These are phyloP conservation scores for Epinephelus cyanopodus DNA, from an alignment of 2,113 vertebrate genomes.

Conservation along the genomic window DNA sequence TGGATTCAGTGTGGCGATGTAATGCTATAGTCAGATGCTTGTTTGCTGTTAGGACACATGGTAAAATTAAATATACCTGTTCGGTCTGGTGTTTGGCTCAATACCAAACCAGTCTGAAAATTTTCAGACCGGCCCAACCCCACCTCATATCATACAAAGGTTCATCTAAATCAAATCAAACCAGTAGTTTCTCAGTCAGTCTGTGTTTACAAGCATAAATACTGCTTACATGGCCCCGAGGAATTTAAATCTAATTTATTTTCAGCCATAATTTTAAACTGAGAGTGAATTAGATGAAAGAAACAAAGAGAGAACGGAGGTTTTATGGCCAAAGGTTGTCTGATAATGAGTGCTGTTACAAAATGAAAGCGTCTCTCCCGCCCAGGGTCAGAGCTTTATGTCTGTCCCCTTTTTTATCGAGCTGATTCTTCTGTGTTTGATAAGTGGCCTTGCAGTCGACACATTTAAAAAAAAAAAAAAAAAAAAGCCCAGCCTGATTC, in stretches of 20 bases:
- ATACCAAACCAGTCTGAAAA: no score
- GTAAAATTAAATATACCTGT: no score
- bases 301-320: constrained; percentile 1
- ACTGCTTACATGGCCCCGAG: not conserved
- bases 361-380: constrained; percentile 46
- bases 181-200: constrained; percentile 15
- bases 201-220: constrained; percentile 42
- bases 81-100: no score
- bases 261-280: constrained; percentile 18
- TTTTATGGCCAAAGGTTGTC: constrained; percentile 20
- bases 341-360: constrained; percentile 42
- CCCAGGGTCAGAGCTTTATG: constrained; percentile 43
- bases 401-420: constrained; percentile 36
- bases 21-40: no score
- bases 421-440: constrained; percentile 48
- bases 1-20: no score
- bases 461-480: not conserved
- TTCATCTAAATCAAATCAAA: constrained; percentile 24
- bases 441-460: constrained; percentile 42
- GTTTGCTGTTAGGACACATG: no score
- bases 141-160: not conserved
- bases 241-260: constrained; percentile 22
- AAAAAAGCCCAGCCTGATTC: not conserved
- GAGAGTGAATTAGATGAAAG: constrained; percentile 34
- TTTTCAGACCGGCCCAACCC: no score